These are phyloP conservation scores for Nowickia ferox DNA, from an alignment of 2,888 invertebrate species.

Conservation along the genomic window DNA sequence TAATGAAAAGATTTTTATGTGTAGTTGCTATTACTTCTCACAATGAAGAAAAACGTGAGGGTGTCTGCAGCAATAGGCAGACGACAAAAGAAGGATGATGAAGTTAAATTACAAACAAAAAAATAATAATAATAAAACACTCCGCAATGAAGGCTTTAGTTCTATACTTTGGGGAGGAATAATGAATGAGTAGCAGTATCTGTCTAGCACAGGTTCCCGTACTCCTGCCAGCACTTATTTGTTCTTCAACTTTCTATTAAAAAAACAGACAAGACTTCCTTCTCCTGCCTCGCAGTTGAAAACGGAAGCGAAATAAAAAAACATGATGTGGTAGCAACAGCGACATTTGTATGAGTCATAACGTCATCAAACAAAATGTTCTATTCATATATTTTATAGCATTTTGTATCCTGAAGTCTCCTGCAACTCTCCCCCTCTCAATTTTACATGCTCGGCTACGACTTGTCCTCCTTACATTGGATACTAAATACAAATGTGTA, in stretches of 20 bases:
- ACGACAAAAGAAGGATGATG: slow-evolving; percentile 26
- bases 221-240: slow-evolving; percentile 25
- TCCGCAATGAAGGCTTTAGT: slow-evolving; percentile 23
- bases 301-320: slow-evolving; percentile 27
- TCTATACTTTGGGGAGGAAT: slow-evolving; percentile 46
- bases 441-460: too few species aligned
- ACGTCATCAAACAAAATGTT: slow-evolving; percentile 61
- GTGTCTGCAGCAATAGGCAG: slow-evolving; percentile 22
- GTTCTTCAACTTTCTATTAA: slow-evolving; percentile 10
- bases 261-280: slow-evolving; percentile 7
- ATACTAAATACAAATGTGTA: neutral
- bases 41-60: slow-evolving; percentile 21
- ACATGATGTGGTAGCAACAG: slow-evolving; percentile 19
- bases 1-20: slow-evolving; percentile 50
- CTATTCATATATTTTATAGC: slow-evolving; percentile 22
- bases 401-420: slow-evolving; percentile 15
- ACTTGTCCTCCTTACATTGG: neutral
- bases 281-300: neutral
- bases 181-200: slow-evolving; percentile 52
- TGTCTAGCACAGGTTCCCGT: slow-evolving; percentile 55
- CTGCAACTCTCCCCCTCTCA: neutral
- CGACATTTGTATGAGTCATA: slow-evolving; percentile 62
- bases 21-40: slow-evolving; percentile 27
- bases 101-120: slow-evolving; percentile 1
- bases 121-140: slow-evolving; percentile 21